phyloP scores from a whole-genome alignment of 2,113 vertebrate genomes.

The Rhea americana region DNA sequence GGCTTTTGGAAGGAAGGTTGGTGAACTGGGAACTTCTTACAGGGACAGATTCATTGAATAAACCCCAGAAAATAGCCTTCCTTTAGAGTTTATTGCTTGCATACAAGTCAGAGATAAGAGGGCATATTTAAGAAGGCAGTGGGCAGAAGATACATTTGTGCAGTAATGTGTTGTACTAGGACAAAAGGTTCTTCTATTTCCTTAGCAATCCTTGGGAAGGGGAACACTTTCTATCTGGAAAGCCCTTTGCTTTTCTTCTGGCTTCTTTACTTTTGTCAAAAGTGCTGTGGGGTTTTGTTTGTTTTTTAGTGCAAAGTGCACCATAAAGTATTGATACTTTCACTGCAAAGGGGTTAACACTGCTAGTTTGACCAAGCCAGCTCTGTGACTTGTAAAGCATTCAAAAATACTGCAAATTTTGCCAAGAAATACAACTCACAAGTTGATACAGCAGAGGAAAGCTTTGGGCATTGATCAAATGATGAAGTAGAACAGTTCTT shows the following conservation, averaged over 20 bases:
- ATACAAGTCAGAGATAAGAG: background rate
- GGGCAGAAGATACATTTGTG: background rate
- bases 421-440: rapidly evolving
- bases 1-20: background rate
- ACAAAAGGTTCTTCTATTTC: background rate
- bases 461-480: background rate
- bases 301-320: background rate
- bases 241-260: background rate
- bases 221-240: background rate
- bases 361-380: background rate
- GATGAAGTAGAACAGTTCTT: background rate
- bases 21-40: background rate
- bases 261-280: background rate
- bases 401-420: background rate
- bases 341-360: background rate
- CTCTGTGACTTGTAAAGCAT: background rate
- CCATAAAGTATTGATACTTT: background rate
- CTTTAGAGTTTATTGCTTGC: background rate
- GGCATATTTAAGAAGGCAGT: rapidly evolving
- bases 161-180: background rate
- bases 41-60: background rate
- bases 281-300: no score
- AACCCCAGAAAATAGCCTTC: background rate
- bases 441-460: background rate
- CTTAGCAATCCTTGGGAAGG: background rate